Evolutionary conservation across 2,888 invertebrate genomes (phyloP), one percentile per base, ranked within the genome.

Genomic region (Troides oblongomaculatus): DNA sequence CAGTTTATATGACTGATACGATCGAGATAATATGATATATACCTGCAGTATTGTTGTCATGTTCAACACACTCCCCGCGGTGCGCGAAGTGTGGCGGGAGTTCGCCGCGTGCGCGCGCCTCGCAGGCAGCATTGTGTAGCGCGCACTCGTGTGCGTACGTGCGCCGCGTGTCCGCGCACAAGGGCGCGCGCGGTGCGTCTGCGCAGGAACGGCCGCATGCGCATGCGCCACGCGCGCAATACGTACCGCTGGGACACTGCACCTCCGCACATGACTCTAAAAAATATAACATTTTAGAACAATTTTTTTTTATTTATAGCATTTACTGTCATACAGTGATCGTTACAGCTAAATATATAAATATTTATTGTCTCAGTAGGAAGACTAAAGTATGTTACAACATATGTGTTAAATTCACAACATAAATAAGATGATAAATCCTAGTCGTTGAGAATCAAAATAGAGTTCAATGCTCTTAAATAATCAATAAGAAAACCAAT

Each of bases 91-190:
- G 78, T 1, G 87, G 77, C 0, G 87, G 82, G 36, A 81, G 74
- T 1, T 89, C 89, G 78, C 97, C 97, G 39, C 96, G 94, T 75
- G 95, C 94, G 79, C 95, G 81, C 1, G 90, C 85, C 71, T 93
- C 90, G 84, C 97, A 98, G 18, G 96, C 95, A 18, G 94, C 95
- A 78, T 95, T 94, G 79, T 95, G 95, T 84, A 98, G 93, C 78
- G 97, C 96, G 83, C 98, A 98, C 86, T 97, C 97, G 86, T 96
- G 97, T 73, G 94, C 89, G 87, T 96, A 98, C 4, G 97, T 97
- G 74, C 94, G 93, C 75, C 94, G 94, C 80, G 96, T 95, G 80
- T 94, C 96, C 60, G 95, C 96, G 84, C 97, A 98, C 23, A 97
- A 96, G 3, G 95, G 95, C 79, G 96, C 96, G 36, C 93, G 92